Conservation (phyloP, 2,113 vertebrate genomes). For the Proteles cristata region DNA sequence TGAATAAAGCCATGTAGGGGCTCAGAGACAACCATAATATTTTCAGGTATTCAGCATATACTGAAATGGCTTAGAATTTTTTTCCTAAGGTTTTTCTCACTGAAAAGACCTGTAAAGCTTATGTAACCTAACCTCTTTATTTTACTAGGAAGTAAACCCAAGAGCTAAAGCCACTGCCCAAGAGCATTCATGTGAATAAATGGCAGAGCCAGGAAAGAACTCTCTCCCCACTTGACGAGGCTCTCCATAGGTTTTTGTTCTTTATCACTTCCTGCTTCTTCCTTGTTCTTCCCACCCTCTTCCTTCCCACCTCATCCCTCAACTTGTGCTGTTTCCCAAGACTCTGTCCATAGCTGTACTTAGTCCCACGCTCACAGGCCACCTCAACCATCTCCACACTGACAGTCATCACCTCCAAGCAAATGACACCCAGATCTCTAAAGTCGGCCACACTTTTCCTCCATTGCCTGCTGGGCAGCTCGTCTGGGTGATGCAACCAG, state of each 20-base stretch:
- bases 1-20: neutral
- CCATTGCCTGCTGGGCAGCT: neutral
- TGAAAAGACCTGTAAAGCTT: neutral
- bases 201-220: neutral
- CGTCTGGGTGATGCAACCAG: neutral
- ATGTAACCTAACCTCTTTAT: conserved; percentile 1
- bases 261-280: neutral
- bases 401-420: neutral
- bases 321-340: neutral
- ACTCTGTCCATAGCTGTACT: neutral
- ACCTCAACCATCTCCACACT: neutral
- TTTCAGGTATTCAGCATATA: neutral
- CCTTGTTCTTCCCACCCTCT: neutral
- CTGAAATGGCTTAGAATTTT: neutral
- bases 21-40: neutral
- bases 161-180: neutral
- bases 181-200: neutral
- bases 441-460: neutral
- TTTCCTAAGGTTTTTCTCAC: neutral
- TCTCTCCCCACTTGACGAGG: neutral
- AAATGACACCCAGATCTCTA: neutral
- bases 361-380: neutral
- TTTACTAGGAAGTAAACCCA: conserved; percentile 10
- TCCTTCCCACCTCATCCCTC: neutral
- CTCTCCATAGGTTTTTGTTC: neutral